phyloP scores from a whole-genome alignment of 2,888 invertebrate genomes.

The Cetonia aurata region DNA sequence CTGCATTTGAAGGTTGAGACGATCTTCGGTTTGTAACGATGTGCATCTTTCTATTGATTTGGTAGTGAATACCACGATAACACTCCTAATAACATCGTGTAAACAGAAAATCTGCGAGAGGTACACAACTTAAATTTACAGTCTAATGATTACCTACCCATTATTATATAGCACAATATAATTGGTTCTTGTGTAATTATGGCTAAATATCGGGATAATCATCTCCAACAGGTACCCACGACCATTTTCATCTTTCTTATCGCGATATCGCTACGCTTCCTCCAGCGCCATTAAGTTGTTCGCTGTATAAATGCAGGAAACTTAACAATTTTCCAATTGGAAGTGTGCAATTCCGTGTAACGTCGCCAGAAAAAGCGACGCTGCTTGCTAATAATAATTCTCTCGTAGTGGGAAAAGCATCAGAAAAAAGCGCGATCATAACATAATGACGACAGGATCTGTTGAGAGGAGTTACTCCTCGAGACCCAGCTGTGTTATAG shows the following conservation, averaged over 20 bases:
- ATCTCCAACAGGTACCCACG: neutral
- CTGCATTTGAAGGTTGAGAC: too few relatives aligned
- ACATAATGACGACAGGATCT: slow-evolving; percentile 1
- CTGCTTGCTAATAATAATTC: slow-evolving; percentile 12
- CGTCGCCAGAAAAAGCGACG: neutral
- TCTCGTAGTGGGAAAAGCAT: neutral
- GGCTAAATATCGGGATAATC: slow-evolving; percentile 1
- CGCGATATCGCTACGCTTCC: neutral
- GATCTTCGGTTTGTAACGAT: too few relatives aligned
- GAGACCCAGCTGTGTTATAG: neutral
- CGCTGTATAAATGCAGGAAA: slow-evolving; percentile 22
- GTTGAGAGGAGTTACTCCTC: neutral
- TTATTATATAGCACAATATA: neutral
- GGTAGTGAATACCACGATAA: too few relatives aligned
- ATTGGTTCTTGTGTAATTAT: neutral
- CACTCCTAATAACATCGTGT: too few relatives aligned
- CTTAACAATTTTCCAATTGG: slow-evolving; percentile 33
- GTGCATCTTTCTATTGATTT: too few relatives aligned
- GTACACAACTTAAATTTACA: slow-evolving; percentile 5
- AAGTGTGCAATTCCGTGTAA: slow-evolving; percentile 26
- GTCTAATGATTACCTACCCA: neutral
- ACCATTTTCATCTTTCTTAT: slow-evolving; percentile 14
- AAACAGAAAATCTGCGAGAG: too few relatives aligned
- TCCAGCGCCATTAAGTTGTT: slow-evolving; percentile 12
- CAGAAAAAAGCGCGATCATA: neutral